Conservation (phyloP, 2,113 vertebrate species). For the Turnix velox region DNA sequence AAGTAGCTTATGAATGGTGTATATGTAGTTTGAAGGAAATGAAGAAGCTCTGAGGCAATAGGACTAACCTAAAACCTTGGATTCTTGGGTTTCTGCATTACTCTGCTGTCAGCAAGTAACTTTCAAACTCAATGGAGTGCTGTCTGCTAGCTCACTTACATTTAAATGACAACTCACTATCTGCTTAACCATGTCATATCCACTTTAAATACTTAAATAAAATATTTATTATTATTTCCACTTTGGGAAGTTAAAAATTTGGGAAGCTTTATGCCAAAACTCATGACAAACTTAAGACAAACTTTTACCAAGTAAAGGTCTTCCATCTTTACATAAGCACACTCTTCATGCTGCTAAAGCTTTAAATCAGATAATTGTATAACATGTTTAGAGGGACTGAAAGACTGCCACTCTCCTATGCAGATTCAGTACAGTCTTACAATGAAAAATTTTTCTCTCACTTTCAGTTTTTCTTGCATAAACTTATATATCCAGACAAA, state of each 20-base stretch:
- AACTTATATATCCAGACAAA: not conserved
- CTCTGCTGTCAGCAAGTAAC: not conserved
- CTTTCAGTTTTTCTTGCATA: not conserved
- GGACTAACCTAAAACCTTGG: not conserved
- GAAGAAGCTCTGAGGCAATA: not conserved
- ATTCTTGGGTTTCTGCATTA: not conserved
- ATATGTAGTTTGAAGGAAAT: not conserved
- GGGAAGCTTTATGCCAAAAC: not conserved
- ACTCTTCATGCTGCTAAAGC: not conserved
- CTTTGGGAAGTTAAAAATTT: not conserved
- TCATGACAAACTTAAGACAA: not conserved
- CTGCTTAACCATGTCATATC: not conserved
- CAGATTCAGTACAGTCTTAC: not conserved
- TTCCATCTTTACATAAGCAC: not conserved
- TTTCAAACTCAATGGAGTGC: not conserved
- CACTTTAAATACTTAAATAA: not conserved
- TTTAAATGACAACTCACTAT: not conserved
- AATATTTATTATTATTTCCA: not conserved
- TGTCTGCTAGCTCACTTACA: not conserved
- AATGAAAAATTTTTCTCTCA: not conserved
- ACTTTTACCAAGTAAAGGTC: not conserved
- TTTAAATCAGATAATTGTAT: not conserved
- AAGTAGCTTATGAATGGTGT: not conserved
- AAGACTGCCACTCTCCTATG: not conserved
- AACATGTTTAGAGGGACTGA: not conserved